Evolutionary conservation across 2,888 invertebrate genomes (phyloP), one percentile per base, ranked within the genome.

Genomic region (Enoplolaimus lenunculus): DNA sequence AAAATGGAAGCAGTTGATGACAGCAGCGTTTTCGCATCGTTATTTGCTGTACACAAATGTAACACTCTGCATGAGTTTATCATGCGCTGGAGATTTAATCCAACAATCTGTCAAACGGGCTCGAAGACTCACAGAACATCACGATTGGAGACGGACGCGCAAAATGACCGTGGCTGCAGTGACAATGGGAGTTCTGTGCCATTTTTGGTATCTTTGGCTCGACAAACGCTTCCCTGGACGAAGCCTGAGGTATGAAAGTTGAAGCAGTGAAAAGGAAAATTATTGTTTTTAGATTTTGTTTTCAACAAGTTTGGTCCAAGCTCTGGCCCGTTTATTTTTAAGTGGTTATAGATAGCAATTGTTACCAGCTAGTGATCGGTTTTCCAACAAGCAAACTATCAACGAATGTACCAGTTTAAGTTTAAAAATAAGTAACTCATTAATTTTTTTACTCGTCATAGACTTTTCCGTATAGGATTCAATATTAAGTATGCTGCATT

Each of bases 161-260:
- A 87, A 90, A 72, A 91, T 93, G 89, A 86, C 87, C 1, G 81
- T 87, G 34, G 88, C 90, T 7, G 93, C 92, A 1, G 82, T 87
- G 66, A 85, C 88, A 1, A 86, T 90, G 2, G 93, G 92, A 31
- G 81, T 89, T 7, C 83, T 90, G 34, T 89, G 89, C 77, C 93
- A 93, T 80, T 87, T 87, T 79, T 93, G 92, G 91, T 93, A 93
- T 80, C 85, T 86, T 71, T 84, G 86, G 73, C 82, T 93, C 71
- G 93, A 93, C 78, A 7, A 16, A 13, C 64, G 16, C n/a, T 62
- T 45, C 21, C 45, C 45, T 21, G 45, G 45, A 21, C 45, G 45
- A 13, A 13, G 7, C 7, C 45, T 45, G 21, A 45, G 21, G 45
- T 45, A 45, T 7, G 45, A n/a, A n/a, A n/a, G n/a, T n/a, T n/a